Base-by-base conservation (phyloP, 1,140 invertebrate genomes). In the Belonocnema kinseyi region DNA sequence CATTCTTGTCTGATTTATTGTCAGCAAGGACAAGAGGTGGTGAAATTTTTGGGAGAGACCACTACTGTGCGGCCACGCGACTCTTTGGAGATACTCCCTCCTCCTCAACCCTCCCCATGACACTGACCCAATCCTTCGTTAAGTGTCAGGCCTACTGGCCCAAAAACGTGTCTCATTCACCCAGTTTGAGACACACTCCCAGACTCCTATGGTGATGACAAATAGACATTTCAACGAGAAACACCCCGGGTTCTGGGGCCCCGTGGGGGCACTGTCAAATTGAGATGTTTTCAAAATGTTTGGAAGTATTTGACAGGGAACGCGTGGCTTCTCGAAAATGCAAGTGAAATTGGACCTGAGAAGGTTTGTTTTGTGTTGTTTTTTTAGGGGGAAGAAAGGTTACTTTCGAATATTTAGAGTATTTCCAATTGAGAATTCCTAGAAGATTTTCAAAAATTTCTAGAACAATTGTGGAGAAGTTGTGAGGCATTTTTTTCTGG, bases 241-340 rank as follows among this genome's bases (percentile, higher is more conserved):
- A 26, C 19, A 21, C 10, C 8, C 3, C 19, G 8, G 8, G 21
- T 58, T 12, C 21, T 19, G 54, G 21, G 17, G 54, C 33, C 58
- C 58, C 33, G 58, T 61, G 33, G 58, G 3, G 58, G 26, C 58
- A 61, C 19, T 61, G 33, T 50, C 8, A 16, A 50, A 84, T 85
- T 77, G 76, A 84, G 73, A 77, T 84, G 81, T 85, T 26, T 26
- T 26, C 21, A 26, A 26, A 26, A 26, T 26, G 21, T 26, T 26
- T 26, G 21, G 21, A 26, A 78, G 46, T 78, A 33, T 82, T 80
- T 85, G 84, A 85, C 84, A 85, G 46, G 40, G 74, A 74, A 40
- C 80, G 76, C 82, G 83, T 83, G 83, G 51, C 73, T 54, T 26
- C 21, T 26, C 21, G 21, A 26, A 26, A 26, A 26, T 26, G 1